Evolutionary conservation across 2,888 invertebrate species (phyloP).

Genomic region (Eupithecia subumbrata): DNA sequence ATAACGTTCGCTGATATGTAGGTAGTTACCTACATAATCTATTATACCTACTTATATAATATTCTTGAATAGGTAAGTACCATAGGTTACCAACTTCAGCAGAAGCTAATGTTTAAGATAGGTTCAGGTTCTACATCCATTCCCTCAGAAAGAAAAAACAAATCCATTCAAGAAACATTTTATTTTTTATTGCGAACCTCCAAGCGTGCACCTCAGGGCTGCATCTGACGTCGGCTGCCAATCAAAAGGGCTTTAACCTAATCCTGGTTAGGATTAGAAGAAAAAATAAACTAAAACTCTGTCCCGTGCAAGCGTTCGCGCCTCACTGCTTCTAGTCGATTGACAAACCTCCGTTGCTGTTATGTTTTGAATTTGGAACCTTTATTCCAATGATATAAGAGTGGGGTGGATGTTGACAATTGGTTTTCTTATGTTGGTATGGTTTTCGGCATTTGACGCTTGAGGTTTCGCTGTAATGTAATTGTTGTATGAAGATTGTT

Average conservation of each 20-base stretch:
- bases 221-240: constrained; percentile 82
- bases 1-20: neutral
- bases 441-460: constrained; percentile 71
- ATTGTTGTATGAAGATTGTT: constrained; percentile 76
- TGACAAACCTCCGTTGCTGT: constrained; percentile 12
- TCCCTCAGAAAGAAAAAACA: neutral
- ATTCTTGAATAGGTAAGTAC: neutral
- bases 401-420: constrained; percentile 9
- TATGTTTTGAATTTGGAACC: constrained; percentile 40
- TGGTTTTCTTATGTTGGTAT: constrained; percentile 28
- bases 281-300: constrained; percentile 79
- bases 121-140: neutral
- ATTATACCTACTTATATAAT: too few relatives aligned
- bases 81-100: neutral
- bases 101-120: neutral
- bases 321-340: constrained; percentile 66
- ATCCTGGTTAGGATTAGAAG: constrained; percentile 80
- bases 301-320: constrained; percentile 79
- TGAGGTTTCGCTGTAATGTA: constrained; percentile 80
- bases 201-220: constrained; percentile 54
- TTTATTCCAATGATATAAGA: constrained; percentile 35
- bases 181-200: constrained; percentile 47
- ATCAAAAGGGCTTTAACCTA: constrained; percentile 82
- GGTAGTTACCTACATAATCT: too few relatives aligned
- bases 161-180: constrained; percentile 23